These are phyloP conservation scores for Cetonia aurata DNA, from an alignment of 2,888 invertebrate species.

Conservation along the genomic window DNA sequence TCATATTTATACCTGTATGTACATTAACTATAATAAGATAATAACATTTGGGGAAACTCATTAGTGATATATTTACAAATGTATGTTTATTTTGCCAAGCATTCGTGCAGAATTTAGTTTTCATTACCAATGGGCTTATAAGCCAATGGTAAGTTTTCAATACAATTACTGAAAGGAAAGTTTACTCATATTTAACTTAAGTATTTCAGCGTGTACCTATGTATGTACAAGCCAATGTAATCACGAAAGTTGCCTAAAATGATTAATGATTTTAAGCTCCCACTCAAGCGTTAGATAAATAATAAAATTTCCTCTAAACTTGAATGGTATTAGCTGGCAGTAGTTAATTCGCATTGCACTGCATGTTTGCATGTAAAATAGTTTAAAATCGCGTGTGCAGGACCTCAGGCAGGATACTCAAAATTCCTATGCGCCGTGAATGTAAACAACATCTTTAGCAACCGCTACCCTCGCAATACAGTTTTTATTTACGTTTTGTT, in stretches of 20 bases:
- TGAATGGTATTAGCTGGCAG: background rate
- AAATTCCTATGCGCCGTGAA: constrained; percentile 31
- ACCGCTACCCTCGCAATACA: constrained; percentile 20
- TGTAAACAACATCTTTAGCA: constrained; percentile 35
- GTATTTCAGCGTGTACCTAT: background rate
- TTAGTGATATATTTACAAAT: too few species aligned
- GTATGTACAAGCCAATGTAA: constrained; percentile 3
- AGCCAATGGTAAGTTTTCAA: too few species aligned
- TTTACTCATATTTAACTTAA: constrained; percentile 1
- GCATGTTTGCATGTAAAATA: constrained; percentile 19
- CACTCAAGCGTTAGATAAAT: constrained; percentile 6
- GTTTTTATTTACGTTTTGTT: constrained; percentile 38
- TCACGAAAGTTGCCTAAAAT: background rate
- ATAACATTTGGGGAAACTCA: too few species aligned
- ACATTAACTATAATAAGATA: too few species aligned
- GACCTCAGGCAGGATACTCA: constrained; percentile 8
- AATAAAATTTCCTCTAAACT: constrained; percentile 22
- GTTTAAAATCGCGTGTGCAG: constrained; percentile 4
- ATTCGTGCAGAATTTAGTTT: too few species aligned
- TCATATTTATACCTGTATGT: too few species aligned
- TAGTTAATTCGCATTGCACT: too few species aligned
- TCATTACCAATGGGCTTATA: too few species aligned
- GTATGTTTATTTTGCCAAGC: too few species aligned
- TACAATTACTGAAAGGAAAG: background rate
- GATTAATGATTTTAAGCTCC: background rate